phyloP scores from a whole-genome alignment of 1,140 invertebrate species.

The Penaeus vannamei region DNA sequence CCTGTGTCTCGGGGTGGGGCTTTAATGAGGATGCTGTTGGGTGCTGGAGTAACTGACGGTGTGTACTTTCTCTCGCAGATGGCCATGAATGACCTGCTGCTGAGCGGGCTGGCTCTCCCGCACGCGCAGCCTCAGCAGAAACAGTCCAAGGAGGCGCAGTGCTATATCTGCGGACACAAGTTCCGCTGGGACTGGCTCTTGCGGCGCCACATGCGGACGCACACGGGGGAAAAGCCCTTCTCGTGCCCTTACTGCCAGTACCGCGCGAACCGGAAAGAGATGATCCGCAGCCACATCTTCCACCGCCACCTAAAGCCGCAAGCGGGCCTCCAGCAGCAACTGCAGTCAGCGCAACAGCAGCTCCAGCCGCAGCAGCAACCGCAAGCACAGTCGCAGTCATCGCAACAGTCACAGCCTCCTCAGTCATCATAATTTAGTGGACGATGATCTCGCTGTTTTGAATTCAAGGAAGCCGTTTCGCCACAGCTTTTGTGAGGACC shows the following conservation, averaged over 20 bases:
- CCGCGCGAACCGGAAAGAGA: constrained; percentile 58
- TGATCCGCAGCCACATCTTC: constrained; percentile 56
- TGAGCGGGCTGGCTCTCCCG: constrained; percentile 12
- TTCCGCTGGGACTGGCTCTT: constrained; percentile 67
- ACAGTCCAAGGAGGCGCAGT: constrained; percentile 55
- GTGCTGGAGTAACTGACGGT: constrained; percentile 49
- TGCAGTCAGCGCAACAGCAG: no score
- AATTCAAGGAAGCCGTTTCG: no score
- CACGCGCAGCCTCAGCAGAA: constrained; percentile 44
- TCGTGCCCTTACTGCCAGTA: constrained; percentile 64
- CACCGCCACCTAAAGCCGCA: constrained; percentile 47
- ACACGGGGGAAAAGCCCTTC: constrained; percentile 73
- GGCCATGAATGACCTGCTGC: constrained; percentile 61
- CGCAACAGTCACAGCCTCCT: no score
- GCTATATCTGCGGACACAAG: constrained; percentile 66
- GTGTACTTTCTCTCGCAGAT: constrained; percentile 61
- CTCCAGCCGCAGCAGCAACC: no score
- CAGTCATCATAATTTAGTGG: no score
- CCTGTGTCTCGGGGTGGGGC: not conserved
- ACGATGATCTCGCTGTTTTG: no score
- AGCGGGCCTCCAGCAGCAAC: constrained; percentile 4
- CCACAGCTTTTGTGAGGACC: no score
- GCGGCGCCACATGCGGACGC: constrained; percentile 74
- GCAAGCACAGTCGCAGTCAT: no score
- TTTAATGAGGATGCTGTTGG: constrained; percentile 20